These are phyloP conservation scores for Lonchura striata DNA, from an alignment of 2,113 vertebrate genomes.

Conservation along the genomic window DNA sequence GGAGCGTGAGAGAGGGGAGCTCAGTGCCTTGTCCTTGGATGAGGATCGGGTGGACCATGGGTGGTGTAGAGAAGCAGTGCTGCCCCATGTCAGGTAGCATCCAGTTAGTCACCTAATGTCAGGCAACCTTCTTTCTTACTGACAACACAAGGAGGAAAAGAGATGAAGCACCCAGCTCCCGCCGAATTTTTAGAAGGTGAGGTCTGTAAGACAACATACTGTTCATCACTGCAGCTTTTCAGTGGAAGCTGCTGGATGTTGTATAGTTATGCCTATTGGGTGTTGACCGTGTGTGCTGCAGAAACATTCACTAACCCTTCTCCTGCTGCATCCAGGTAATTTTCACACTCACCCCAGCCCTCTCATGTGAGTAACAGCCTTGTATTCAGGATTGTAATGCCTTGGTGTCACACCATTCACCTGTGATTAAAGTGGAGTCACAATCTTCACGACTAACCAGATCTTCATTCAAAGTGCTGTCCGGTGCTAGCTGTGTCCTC, in stretches of 20 bases:
- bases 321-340: not conserved
- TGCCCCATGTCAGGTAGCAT: not conserved
- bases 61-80: rapidly evolving
- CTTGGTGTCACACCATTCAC: not conserved
- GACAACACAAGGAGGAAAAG: rapidly evolving
- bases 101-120: not conserved
- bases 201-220: not conserved
- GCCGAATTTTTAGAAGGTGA: not conserved
- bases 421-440: not conserved
- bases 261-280: rapidly evolving
- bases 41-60: rapidly evolving
- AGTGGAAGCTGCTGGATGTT: not conserved
- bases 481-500: not conserved
- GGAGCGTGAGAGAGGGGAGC: not conserved
- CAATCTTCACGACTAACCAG: not conserved
- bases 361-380: not conserved
- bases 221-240: not conserved
- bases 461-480: not conserved
- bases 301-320: not conserved
- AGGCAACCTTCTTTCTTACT: not conserved
- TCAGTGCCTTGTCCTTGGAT: not conserved
- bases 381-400: not conserved
- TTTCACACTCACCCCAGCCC: not conserved
- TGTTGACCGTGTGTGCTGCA: not conserved
- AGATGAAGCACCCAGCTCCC: rapidly evolving